These are phyloP conservation scores for Gymnocypris eckloni DNA, from an alignment of 2,797 vertebrate species.

Conservation along the genomic window DNA sequence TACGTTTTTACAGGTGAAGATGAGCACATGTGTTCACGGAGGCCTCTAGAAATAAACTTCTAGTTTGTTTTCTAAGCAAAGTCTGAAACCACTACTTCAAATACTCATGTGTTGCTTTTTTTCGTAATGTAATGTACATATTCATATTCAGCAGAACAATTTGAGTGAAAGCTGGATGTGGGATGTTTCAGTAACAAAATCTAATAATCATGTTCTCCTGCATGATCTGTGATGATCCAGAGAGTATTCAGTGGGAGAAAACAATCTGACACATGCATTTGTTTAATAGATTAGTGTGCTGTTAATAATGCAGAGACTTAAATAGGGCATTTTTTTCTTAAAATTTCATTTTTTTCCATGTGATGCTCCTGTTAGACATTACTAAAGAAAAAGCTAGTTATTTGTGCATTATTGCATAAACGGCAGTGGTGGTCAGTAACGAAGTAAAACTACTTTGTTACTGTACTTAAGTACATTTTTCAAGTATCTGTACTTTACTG, in stretches of 20 bases:
- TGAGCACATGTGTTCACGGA: neutral
- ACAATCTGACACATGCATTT: too few relatives aligned
- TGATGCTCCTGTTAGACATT: neutral
- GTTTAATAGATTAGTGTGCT: neutral
- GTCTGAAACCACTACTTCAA: neutral
- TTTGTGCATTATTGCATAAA: neutral
- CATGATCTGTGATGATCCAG: neutral
- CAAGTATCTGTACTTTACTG: too few relatives aligned
- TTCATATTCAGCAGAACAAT: neutral
- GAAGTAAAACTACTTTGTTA: too few relatives aligned
- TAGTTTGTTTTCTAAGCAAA: neutral
- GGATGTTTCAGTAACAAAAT: neutral
- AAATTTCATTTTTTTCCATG: neutral
- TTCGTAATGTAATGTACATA: too few relatives aligned
- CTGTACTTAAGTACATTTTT: too few relatives aligned
- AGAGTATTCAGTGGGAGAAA: neutral
- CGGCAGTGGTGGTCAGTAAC: too few relatives aligned
- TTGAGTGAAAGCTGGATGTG: neutral
- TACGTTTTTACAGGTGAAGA: constrained; percentile 6
- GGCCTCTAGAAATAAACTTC: neutral
- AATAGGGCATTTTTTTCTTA: too few relatives aligned
- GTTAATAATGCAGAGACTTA: neutral
- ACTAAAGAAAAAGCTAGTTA: neutral
- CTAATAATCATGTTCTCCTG: too few relatives aligned
- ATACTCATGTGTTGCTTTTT: neutral